These are phyloP conservation scores for Dolichallabes microphthalmus DNA, from an alignment of 2,113 vertebrate genomes.

Conservation along the genomic window DNA sequence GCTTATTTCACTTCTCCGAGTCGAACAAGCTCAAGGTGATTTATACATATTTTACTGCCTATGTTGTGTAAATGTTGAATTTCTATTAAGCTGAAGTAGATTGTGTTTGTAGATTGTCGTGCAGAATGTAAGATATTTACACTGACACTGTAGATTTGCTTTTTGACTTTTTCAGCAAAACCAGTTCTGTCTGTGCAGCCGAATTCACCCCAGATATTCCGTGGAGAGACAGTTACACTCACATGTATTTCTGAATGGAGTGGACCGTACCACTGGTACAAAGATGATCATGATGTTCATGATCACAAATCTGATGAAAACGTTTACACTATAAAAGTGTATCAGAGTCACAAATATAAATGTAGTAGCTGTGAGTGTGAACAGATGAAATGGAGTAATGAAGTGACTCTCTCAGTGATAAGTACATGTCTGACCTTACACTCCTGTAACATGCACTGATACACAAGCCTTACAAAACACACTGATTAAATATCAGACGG, in stretches of 20 bases:
- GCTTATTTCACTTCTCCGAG: neutral
- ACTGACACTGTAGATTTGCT: neutral
- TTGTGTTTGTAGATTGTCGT: neutral
- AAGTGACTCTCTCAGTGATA: constrained; percentile 20
- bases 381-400: neutral
- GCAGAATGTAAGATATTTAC: neutral
- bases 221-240: constrained; percentile 18
- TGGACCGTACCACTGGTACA: neutral
- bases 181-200: constrained; percentile 3
- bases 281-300: neutral
- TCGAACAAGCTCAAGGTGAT: constrained; percentile 22
- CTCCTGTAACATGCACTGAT: neutral
- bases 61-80: neutral
- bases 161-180: neutral
- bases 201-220: constrained; percentile 7
- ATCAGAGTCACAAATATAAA: neutral
- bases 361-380: neutral
- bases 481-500: neutral
- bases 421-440: constrained; percentile 13
- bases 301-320: neutral
- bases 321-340: neutral
- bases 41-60: neutral
- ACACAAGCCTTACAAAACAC: constrained; percentile 1
- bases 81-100: neutral
- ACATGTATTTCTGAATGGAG: neutral